Conservation (phyloP, 2,797 vertebrate genomes). For the Rhynchonycteris naso region DNA sequence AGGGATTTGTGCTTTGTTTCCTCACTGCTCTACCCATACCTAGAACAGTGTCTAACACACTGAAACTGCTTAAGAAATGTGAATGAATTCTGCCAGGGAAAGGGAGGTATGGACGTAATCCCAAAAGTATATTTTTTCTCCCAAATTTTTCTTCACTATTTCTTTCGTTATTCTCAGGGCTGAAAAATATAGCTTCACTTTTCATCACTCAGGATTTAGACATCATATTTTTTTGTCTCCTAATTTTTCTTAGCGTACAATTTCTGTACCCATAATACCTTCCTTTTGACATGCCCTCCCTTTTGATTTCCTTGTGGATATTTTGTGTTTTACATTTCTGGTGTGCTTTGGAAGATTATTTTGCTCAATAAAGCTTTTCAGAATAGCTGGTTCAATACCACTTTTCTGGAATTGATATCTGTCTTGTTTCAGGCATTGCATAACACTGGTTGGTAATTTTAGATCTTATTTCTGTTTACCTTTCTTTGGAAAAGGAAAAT, state of each 20-base stretch:
- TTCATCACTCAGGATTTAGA: not conserved
- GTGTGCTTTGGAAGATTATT: conserved; percentile 36
- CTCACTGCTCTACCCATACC: not conserved
- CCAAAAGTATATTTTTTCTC: not conserved
- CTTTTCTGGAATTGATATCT: conserved; percentile 8
- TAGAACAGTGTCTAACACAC: not conserved
- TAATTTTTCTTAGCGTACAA: conserved; percentile 21
- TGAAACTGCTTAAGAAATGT: not conserved
- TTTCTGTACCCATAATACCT: not conserved
- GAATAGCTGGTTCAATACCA: not conserved
- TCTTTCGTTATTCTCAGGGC: not conserved
- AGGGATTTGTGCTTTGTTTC: not conserved
- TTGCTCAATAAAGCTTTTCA: not conserved
- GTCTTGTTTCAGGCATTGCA: not conserved
- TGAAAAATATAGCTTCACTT: conserved; percentile 27
- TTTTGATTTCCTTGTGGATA: conserved; percentile 27
- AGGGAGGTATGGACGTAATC: not conserved
- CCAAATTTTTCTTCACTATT: not conserved
- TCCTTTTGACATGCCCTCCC: not conserved
- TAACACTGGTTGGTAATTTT: not conserved
- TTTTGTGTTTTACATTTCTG: conserved; percentile 26
- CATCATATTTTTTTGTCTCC: not conserved
- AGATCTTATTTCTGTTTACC: conserved; percentile 40
- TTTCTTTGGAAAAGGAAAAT: conserved; percentile 12
- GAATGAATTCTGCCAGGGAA: not conserved